These are phyloP conservation scores for Masticophis lateralis DNA, from an alignment of 2,797 vertebrate species.

Conservation along the genomic window DNA sequence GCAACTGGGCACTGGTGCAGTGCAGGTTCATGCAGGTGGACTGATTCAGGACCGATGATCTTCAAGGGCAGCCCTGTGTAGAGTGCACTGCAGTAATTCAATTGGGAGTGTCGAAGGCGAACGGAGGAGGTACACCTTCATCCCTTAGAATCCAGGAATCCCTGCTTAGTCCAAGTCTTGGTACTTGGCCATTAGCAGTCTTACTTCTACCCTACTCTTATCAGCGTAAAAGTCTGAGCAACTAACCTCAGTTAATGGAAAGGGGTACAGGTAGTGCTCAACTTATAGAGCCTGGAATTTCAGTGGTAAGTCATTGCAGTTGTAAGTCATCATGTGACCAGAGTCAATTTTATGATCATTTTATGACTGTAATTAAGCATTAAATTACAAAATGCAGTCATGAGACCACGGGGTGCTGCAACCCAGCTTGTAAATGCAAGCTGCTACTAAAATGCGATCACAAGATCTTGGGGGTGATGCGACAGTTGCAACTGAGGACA, in stretches of 20 bases:
- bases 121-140: neutral
- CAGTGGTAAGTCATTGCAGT: too few species aligned
- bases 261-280: neutral
- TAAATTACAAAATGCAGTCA: too few species aligned
- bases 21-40: neutral
- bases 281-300: too few species aligned
- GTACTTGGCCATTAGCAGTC: neutral
- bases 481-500: neutral
- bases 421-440: neutral
- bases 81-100: neutral
- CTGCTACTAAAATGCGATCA: neutral
- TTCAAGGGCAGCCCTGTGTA: neutral
- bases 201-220: neutral
- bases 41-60: neutral
- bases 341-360: too few species aligned
- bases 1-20: neutral
- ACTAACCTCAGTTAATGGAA: conserved; percentile 14
- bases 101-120: neutral
- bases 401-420: neutral
- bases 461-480: neutral
- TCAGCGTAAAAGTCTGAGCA: neutral
- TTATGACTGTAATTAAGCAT: too few species aligned
- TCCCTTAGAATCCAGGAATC: neutral
- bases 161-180: neutral
- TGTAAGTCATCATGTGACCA: too few species aligned